These are phyloP conservation scores for Glossophaga mutica DNA, from an alignment of 2,797 vertebrate species.

Conservation along the genomic window DNA sequence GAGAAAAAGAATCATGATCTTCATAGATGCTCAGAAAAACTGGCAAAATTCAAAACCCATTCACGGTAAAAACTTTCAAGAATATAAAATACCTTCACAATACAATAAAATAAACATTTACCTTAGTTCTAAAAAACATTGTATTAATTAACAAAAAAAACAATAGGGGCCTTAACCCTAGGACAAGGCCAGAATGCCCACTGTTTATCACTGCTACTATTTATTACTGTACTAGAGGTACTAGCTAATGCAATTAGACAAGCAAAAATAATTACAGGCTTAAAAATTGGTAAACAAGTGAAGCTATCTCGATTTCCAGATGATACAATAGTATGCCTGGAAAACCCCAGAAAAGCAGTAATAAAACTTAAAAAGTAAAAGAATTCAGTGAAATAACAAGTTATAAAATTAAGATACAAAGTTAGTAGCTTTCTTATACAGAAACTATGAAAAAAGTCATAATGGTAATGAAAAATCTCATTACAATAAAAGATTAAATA, in stretches of 20 bases:
- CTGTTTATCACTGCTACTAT: neutral
- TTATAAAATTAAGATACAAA: neutral
- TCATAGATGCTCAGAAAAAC: neutral
- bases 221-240: neutral
- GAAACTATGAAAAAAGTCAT: neutral
- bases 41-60: neutral
- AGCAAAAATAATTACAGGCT: neutral
- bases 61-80: neutral
- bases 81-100: neutral
- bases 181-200: neutral
- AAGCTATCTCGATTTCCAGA: neutral
- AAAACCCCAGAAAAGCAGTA: neutral
- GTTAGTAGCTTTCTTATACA: neutral
- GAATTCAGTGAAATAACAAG: neutral
- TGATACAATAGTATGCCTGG: neutral
- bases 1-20: neutral
- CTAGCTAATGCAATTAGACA: neutral
- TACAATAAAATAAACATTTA: neutral
- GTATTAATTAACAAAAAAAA: neutral
- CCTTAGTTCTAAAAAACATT: neutral
- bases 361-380: neutral
- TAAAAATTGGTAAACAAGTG: neutral
- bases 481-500: neutral
- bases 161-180: neutral
- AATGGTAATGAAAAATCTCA: neutral